Conservation (phyloP, 2,797 vertebrate genomes). For the Melopsittacus undulatus region DNA sequence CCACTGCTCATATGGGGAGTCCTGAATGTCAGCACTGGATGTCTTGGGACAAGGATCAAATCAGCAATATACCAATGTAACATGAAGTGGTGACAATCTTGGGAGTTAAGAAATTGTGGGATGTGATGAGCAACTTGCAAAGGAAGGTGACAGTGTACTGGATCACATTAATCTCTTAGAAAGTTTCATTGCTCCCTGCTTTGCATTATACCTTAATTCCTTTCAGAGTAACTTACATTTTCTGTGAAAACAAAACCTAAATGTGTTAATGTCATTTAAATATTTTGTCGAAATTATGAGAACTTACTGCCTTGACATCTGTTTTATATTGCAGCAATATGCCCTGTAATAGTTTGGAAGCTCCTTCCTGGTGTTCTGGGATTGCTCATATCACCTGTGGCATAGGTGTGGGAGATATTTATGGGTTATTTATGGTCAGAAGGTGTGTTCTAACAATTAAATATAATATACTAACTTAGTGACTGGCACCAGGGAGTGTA, state of each 20-base stretch:
- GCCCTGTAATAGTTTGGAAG: background rate
- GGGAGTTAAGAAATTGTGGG: background rate
- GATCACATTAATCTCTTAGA: background rate
- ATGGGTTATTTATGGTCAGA: constrained; percentile 6
- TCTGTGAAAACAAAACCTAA: background rate
- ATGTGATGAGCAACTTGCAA: background rate
- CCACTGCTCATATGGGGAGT: background rate
- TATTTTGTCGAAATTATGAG: background rate
- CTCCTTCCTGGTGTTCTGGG: background rate
- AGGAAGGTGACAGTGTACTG: background rate
- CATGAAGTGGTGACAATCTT: background rate
- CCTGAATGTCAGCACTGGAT: background rate
- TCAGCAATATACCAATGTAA: background rate
- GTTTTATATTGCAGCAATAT: background rate
- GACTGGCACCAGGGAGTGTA: background rate
- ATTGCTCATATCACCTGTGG: background rate
- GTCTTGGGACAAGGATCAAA: background rate
- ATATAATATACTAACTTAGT: background rate
- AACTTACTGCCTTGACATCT: background rate
- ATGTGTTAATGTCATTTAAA: background rate
- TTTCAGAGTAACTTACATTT: background rate
- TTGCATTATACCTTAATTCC: background rate
- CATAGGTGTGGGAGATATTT: background rate
- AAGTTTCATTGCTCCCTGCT: too few relatives aligned
- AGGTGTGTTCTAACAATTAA: background rate